Base-by-base conservation (phyloP, 2,113 vertebrate genomes). In the Phylloscopus whistleri region DNA sequence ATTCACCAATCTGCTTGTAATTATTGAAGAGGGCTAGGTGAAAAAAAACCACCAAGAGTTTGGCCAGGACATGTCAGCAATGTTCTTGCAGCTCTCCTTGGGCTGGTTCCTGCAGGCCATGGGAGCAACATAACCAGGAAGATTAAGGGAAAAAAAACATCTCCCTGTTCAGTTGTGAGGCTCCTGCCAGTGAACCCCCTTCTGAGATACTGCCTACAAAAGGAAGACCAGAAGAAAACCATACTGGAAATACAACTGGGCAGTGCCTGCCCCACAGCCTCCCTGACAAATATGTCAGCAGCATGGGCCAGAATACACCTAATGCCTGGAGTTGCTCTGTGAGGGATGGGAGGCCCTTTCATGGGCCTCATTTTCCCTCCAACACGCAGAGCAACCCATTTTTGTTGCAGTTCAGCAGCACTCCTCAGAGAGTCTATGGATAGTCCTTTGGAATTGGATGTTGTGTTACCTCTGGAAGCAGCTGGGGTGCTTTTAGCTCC, bases 221-320 rank as follows among this genome's bases (percentile, higher is more conserved):
- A 79, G 67, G 26, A 37, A 92, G 26, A 37, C 14, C 4, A 11
- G 37, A 30, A 81, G 64, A 70, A 81, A 86, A 66, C 7, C 16
- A 14, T 2, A 30, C 49, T 69, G 49, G 17, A 82, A 87, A 55
- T 24, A 37, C 11, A 84, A 24, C 18, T 58, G 59, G 30, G 48
- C 72, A 83, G 82, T 48, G 89, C 30, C 85, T 66, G 39, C 81
- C 64, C 60, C 76, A 48, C 13, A 21, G 39, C 28, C 60, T 60
- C 52, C 3, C 2, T 23, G 37, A 66, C 8, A 79, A 67, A 75
- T 10, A 22, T 0, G 2, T 43, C 52, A 27, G 51, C 13, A 17
- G 48, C 0, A 0, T 3, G 24, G 35, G 31, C 64, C 43, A 84
- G 52, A 6, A 6, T 4, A 7, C 27, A 63, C 20, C 22, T 31